Conservation (phyloP, 1,140 invertebrate species). For the Muscidifurax raptorellus region DNA sequence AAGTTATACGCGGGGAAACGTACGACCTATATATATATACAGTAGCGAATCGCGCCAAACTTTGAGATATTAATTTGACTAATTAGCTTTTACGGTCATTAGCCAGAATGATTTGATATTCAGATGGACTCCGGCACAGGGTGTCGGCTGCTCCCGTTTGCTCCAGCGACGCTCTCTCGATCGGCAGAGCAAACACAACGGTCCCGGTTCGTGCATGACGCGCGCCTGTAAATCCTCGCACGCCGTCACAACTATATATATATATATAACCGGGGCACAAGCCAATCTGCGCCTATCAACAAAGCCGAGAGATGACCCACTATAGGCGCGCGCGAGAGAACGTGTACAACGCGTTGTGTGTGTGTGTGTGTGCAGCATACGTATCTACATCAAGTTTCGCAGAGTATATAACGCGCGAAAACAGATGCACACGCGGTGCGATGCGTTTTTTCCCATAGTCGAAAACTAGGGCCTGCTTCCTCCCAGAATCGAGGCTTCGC, state of each 20-base stretch:
- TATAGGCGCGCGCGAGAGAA: neutral
- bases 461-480: conserved; percentile 45
- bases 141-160: neutral
- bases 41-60: neutral
- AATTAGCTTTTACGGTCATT: conserved; percentile 11
- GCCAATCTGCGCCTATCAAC: conserved; percentile 11
- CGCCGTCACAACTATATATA: neutral
- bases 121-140: neutral
- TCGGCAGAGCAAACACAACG: neutral
- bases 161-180: neutral
- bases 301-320: neutral
- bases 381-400: neutral
- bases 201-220: neutral
- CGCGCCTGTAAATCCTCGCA: neutral
- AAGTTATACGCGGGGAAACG: neutral
- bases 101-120: conserved; percentile 11
- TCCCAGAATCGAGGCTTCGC: conserved; percentile 54
- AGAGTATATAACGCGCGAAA: neutral
- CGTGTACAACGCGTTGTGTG: neutral
- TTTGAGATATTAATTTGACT: conserved; percentile 13
- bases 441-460: conserved; percentile 51
- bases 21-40: neutral
- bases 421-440: neutral
- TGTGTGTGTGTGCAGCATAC: too few species aligned
- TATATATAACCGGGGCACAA: neutral